Evolutionary conservation across 2,113 vertebrate species (phyloP), one percentile per base, ranked within the genome.

Genomic region (Amphilophus citrinellus): DNA sequence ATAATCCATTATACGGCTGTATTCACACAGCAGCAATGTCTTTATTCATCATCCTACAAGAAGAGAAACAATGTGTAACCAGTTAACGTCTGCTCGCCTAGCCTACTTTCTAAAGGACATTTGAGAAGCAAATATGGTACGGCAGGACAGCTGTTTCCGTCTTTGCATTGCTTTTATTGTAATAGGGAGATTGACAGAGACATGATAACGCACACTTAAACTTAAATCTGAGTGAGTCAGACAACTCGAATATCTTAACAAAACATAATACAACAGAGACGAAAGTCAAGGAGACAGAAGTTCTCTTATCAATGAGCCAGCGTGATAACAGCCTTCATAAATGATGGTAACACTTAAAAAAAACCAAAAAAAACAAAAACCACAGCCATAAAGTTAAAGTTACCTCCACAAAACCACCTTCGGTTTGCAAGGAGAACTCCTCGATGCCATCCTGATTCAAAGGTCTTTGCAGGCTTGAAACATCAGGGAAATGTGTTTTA

Each of bases 41-140:
- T 80, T 61, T 39, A 62, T 90, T 91, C 76, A 82, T 86, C 65
- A 80, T 83, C 76, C 81, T 65, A 42, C 47, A n/a, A 79, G 75
- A 85, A 6, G 24, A 61, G 60, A 62, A 56, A 37, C 32, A 78
- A 73, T 32, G 30, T 39, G 39, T 37, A 73, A 53, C 15, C 59
- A 86, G 76, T 84, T 88, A 85, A 87, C 78, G 80, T 77, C 22
- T 18, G 6, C 82, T 89, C 71, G 76, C 77, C 79, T 58, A 24
- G 18, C 14, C 57, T 59, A 8, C 81, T 84, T 76, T 85, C 57
- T 77, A 61, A 58, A 68, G 35, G 10, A 61, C 47, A 60, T 62
- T 56, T 50, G 37, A 76, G 60, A 65, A 62, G 76, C 22, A 58
- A 75, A 63, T 44, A 17, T 0, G 37, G 7, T 39, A 62, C 3